These are phyloP conservation scores for Iphiclides podalirius DNA, from an alignment of 2,888 invertebrate genomes.

Conservation along the genomic window DNA sequence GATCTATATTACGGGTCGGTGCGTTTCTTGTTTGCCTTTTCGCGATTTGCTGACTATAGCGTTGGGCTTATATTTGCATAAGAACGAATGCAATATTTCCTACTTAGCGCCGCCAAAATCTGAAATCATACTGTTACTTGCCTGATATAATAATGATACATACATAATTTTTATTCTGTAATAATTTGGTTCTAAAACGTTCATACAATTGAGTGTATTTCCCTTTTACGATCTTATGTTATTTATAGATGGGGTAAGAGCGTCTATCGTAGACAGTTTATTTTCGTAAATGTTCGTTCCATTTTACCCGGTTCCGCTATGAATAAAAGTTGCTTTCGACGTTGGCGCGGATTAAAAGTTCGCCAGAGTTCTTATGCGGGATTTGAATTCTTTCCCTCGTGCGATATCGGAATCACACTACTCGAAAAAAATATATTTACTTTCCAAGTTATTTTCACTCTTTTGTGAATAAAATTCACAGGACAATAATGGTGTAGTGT, in stretches of 20 bases:
- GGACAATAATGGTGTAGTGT: too few relatives aligned
- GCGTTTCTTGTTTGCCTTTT: background rate
- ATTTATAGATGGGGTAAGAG: conserved; percentile 7
- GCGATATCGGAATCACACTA: conserved; percentile 35
- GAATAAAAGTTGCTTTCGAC: conserved; percentile 21
- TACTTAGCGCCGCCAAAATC: too few relatives aligned
- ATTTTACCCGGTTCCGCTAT: conserved; percentile 16
- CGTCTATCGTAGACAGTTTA: conserved; percentile 11
- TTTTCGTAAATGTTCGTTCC: conserved; percentile 12
- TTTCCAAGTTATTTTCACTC: background rate
- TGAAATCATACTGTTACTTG: too few relatives aligned
- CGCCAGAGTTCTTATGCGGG: conserved; percentile 29
- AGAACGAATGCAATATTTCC: too few relatives aligned
- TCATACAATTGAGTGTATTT: background rate
- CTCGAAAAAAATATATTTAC: conserved; percentile 26
- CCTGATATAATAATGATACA: too few relatives aligned
- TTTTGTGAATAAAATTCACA: background rate
- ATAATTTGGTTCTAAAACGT: too few relatives aligned
- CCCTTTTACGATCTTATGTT: background rate
- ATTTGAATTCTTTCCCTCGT: conserved; percentile 33
- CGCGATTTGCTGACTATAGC: background rate
- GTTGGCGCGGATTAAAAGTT: conserved; percentile 30
- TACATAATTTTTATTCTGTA: too few relatives aligned
- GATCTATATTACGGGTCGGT: background rate
- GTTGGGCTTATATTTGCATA: background rate